These are phyloP conservation scores for Hipposideros larvatus DNA, from an alignment of 2,797 vertebrate species.

Conservation along the genomic window DNA sequence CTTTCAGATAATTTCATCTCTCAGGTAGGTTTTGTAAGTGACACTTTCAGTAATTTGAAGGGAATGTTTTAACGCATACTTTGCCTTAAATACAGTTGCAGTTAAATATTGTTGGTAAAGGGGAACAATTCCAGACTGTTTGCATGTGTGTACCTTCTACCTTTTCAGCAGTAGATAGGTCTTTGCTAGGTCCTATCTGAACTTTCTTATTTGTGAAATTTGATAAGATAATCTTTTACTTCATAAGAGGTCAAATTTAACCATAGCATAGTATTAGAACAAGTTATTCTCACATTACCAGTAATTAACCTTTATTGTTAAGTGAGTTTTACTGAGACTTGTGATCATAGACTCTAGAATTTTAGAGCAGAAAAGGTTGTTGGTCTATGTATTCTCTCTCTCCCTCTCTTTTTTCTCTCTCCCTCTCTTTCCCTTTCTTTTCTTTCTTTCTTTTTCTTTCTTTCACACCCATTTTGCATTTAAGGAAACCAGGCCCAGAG, in stretches of 20 bases:
- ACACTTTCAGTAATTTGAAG: neutral
- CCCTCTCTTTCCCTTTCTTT: too few relatives aligned
- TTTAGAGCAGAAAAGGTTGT: constrained; percentile 47
- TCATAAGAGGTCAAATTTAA: constrained; percentile 63
- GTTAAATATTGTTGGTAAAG: neutral
- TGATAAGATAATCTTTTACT: constrained; percentile 10
- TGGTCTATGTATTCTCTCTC: neutral
- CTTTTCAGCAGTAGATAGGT: neutral
- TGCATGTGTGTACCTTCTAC: neutral
- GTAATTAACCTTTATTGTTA: constrained; percentile 41
- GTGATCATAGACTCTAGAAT: neutral
- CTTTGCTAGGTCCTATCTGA: neutral
- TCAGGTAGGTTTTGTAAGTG: constrained; percentile 88
- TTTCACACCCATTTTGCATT: neutral
- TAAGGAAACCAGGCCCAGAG: neutral
- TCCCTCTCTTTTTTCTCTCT: neutral
- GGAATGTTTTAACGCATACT: neutral
- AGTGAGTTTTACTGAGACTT: constrained; percentile 39
- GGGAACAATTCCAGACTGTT: neutral
- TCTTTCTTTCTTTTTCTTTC: neutral
- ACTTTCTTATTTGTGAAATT: neutral
- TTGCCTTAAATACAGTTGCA: neutral
- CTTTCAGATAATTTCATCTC: constrained; percentile 92
- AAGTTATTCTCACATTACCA: constrained; percentile 22
- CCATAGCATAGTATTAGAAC: neutral